Base-by-base conservation (phyloP, 2,113 vertebrate genomes). In the Cisticola juncidis region DNA sequence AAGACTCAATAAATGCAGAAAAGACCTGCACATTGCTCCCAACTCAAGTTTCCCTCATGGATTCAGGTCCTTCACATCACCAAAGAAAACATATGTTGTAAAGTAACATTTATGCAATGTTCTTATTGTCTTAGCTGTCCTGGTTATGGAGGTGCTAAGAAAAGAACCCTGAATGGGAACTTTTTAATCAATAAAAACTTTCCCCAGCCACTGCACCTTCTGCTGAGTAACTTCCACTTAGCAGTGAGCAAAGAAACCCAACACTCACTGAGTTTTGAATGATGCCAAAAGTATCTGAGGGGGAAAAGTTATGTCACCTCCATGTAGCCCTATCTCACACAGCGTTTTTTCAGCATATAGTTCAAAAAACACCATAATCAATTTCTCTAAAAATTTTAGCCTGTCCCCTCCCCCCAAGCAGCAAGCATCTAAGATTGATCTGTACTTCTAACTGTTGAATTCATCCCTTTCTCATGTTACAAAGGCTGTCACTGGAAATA, bases 401-500 rank as follows among this genome's bases (percentile, higher is more conserved):
- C 50, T 62, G 54, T 80, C 54, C 64, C 87, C 38, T 76, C 68
- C 51, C 61, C 65, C 10, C 20, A 44, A 95, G 92, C 74, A 92
- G 92, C 72, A 96, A 94, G 74, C 7, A 1, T 93, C 21, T 62
- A 95, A 94, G 97, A 97, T 96, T 96, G 97, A 98, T 97, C 95
- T 88, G 48, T 84, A 57, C 96, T 96, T 95, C 28, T 92, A 96
- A 96, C 93, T 97, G 96, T 94, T 96, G 95, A 94, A 94, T 96
- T 95, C 92, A 89, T 94, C 93, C 95, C 92, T 94, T 97, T 97
- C 98, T 98, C 95, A 50, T 76, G 91, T 98, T 97, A 98, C 98
- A 96, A 97, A 97, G 94, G 83, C 97, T 97, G 96, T 97, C 94
- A 95, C 94, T 95, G 97, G 97, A 98, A 98, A 98, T 97, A 97